Base-by-base conservation (phyloP, 2,888 invertebrate species). In the Drosophila tanythrix region DNA sequence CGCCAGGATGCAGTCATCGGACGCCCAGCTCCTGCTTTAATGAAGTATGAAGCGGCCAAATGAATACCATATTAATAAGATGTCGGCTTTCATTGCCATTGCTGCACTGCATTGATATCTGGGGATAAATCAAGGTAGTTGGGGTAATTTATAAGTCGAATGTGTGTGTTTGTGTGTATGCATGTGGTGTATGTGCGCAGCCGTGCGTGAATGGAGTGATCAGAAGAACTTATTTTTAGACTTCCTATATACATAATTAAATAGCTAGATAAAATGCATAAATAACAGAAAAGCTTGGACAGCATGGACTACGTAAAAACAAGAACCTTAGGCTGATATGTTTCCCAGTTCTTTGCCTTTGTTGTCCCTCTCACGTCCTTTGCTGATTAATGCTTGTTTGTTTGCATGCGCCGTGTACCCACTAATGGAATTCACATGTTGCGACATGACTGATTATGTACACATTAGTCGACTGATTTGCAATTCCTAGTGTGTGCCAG, bases 401-500 rank as follows among this genome's bases (percentile, higher is more conserved):
- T 89, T 89, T 80, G 74, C 85, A 70, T 70, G 79, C 61, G 62
- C 79, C 83, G 76, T 84, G 83, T 88, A 85, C 74, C 67, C 81
- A 85, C 87, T 90, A 88, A 88, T 88, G 87, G 87, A 88, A 90
- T 88, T 88, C 90, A 69, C 89, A 90, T 88, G 87, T 88, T 76
- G 88, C 82, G 76, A 90, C 90, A 90, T 88, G 87, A 90, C 90
- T 88, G 87, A 87, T 89, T 90, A 89, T 90, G 88, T 89, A 78
- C 82, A 82, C 87, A 87, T 87, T 90, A 90, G 89, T 77, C 85
- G 88, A 89, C 89, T 90, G 87, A 88, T 88, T 88, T 88, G 90
- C 87, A 87, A 87, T 87, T 87, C 88, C 66, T 74, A 89, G 78
- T 81, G 74, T 65, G 81, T 69, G 58, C 40, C 61, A 50, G 29